A percentile compares a stretch with the other conserved stretches of the same genome.
phyloP scores from a whole-genome alignment of 35 echinoderm and acorn worm species.

The Strongylocentrotus purpuratus region DNA sequence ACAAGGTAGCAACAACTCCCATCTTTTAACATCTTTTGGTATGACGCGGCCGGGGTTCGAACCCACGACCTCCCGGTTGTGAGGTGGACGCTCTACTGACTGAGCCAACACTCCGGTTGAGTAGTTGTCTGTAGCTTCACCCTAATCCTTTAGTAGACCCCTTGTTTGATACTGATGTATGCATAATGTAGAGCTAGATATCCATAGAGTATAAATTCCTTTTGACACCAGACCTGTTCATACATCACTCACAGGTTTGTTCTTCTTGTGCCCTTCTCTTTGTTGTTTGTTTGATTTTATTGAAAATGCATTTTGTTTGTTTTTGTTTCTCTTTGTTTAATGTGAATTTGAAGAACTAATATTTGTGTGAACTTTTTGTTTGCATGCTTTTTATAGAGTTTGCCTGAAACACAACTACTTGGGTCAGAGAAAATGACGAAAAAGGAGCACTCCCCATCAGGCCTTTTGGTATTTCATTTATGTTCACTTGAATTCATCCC shows the following conservation, averaged over 20 bases:
- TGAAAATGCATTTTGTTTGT: not conserved
- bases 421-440: conserved; percentile 20
- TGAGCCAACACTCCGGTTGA: too few species aligned
- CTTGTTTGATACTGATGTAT: too few species aligned
- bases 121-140: too few species aligned
- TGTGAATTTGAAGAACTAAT: not conserved
- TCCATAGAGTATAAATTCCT: too few species aligned
- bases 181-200: too few species aligned
- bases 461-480: conserved; percentile 10
- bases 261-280: not conserved
- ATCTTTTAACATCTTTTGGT: too few species aligned
- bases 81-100: too few species aligned
- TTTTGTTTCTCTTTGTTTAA: not conserved
- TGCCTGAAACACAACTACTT: conserved; percentile 27
- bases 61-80: too few species aligned
- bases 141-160: too few species aligned
- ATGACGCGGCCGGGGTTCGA: too few species aligned
- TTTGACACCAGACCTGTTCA: too few species aligned
- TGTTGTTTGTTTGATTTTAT: not conserved
- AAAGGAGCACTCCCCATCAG: conserved; percentile 28
- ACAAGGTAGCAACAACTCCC: too few species aligned
- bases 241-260: not conserved
- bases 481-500: not conserved
- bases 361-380: conserved; percentile 16
- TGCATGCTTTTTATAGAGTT: conserved; percentile 35